phyloP scores from a whole-genome alignment of 2,797 vertebrate species.

The Distichodus sexfasciatus region DNA sequence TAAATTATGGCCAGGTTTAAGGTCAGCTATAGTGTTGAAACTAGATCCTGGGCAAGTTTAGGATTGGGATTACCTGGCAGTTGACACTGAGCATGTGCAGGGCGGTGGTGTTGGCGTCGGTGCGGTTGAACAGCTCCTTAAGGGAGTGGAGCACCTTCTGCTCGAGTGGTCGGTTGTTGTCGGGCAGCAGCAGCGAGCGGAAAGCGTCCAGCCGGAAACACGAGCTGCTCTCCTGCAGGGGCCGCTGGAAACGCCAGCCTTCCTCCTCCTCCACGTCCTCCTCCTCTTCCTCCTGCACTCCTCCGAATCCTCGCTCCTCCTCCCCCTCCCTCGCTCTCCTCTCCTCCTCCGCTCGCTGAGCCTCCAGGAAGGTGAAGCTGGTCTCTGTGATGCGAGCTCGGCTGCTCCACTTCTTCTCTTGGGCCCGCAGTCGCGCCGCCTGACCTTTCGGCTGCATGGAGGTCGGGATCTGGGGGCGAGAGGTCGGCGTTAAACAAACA shows the following conservation, averaged over 20 bases:
- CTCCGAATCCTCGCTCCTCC: no score
- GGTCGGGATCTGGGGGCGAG: conserved; percentile 29
- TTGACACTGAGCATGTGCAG: conserved; percentile 83
- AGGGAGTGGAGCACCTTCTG: conserved; percentile 67
- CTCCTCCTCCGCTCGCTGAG: conserved; percentile 34
- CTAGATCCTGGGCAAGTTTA: no score
- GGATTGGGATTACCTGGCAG: conserved; percentile 74
- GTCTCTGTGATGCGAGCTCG: conserved; percentile 76
- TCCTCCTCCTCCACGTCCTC: conserved; percentile 37
- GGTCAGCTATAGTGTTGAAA: no score
- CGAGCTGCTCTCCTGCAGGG: conserved; percentile 71
- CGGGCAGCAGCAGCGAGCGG: conserved; percentile 73
- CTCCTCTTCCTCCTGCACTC: conserved; percentile 5
- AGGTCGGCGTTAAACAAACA: no score
- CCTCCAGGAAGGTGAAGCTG: conserved; percentile 78
- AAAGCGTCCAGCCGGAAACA: conserved; percentile 73
- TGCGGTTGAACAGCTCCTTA: conserved; percentile 76
- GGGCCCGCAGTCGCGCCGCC: conserved; percentile 70
- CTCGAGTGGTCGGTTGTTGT: conserved; percentile 83
- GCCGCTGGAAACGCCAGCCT: conserved; percentile 69
- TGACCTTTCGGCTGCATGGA: conserved; percentile 59
- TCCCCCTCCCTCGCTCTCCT: conserved; percentile 8
- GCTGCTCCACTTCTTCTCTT: conserved; percentile 81
- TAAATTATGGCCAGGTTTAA: no score
- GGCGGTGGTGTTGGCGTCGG: conserved; percentile 68